Evolutionary conservation across 2,113 vertebrate species (phyloP), one percentile per base, ranked within the genome.

Genomic region (Oceanodroma tethys): DNA sequence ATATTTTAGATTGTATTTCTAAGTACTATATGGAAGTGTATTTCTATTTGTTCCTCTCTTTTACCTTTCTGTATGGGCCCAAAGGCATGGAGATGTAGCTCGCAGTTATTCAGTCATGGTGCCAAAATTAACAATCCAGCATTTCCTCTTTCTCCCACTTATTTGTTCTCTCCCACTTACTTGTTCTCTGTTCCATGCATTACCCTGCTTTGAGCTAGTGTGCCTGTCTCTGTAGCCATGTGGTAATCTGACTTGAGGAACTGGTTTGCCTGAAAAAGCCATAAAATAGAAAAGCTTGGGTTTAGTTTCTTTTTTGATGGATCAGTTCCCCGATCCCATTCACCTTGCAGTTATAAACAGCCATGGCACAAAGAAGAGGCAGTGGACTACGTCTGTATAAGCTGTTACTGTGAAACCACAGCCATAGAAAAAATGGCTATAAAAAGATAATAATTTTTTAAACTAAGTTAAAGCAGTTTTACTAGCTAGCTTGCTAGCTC

Each of bases 61-160:
- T 74, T 43, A 50, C 38, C 42, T 91, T 47, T 62, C 56, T 30
- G 1, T 66, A 4, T 53, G 29, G 26, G 14, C 18, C 68, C 50
- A 43, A 71, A 95, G 48, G n/a, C 59, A 32, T 10, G 21, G 70
- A 81, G 63, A 45, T 76, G 53, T 29, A 68, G 43, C 81, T 82
- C 3, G 4, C 59, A 27, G 59, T 75, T 60, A 13, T 47, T 59
- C 12, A 34, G 58, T 62, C 36, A 32, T 0, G 0, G n/a, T 0
- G 25, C 53, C 53, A 66, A 73, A 90, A 86, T 56, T 58, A 93
- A n/a, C 45, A 90, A 32, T 40, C 73, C 25, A 74, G 12, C n/a
- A 45, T 89, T 89, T 94, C 79, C 62, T 73, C 19, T 53, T 67
- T 58, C 60, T 73, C 29, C 58, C 22, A 22, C 36, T 79, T 65